Evolutionary conservation across 2,797 vertebrate genomes (phyloP), one percentile per base, ranked within the genome.

Genomic region (Eutrigla gurnardus): DNA sequence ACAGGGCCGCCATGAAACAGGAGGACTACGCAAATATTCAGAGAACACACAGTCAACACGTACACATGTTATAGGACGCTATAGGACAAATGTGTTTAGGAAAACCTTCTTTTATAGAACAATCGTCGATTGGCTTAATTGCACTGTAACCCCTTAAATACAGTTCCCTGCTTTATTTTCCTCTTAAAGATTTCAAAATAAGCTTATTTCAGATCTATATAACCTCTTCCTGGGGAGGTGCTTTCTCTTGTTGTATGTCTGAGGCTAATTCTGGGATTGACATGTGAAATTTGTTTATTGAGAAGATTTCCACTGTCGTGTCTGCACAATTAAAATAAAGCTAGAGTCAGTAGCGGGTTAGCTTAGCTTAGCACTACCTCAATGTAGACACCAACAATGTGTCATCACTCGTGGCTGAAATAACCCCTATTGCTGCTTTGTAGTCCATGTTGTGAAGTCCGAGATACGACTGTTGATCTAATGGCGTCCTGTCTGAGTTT

Each of bases 1-100:
- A 80, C 75, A 67, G 33, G 9, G 61, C 49, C 6, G 6, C 6
- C 33, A 11, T 60, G 40, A 70, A 66, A 59, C 35, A 42, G 40
- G 50, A 74, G 49, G 50, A 36, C 46, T 25, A 25, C 25, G 25
- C 25, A 25, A 49, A 57, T 50, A 18, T 52, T 71, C 52, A 70
- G 32, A 52, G 36, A 14, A 25, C 13, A 50, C 53, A 45, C 18
- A 55, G 8, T 47, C 14, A 43, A 65, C 40, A 72, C 25, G 25
- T 33, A 33, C 33, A 25, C 25, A 25, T 25, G 25, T 25, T 25
- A 25, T 25, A 25, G 25, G 25, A 25, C 25, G 25, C 25, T 25
- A 25, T 25, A 25, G 25, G 25, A 25, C 25, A 12, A 33, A 53
- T 60, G 47, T n/a, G 6, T 50, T 2, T 0, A 9, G n/a, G 8